Evolutionary conservation across 2,113 vertebrate species (phyloP).

Genomic region (Silurus asotus): DNA sequence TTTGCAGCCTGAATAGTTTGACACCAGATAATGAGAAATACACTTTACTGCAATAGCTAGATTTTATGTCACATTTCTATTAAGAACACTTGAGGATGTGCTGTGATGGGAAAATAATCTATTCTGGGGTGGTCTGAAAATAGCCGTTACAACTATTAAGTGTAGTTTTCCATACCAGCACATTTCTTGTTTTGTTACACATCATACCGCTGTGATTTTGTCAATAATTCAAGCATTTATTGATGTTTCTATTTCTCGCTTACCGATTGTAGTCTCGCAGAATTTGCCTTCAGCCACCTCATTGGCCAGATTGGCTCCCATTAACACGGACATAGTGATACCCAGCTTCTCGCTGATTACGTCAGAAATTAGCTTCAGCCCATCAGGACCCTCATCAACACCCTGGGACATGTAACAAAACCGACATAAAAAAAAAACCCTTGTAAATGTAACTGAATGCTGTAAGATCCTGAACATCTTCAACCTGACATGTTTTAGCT

Average conservation of each 20-base stretch:
- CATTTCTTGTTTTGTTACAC: neutral
- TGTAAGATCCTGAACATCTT: neutral
- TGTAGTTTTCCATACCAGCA: neutral
- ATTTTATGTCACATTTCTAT: too few relatives aligned
- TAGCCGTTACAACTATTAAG: neutral
- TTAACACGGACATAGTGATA: conserved; percentile 87
- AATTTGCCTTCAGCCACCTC: conserved; percentile 97
- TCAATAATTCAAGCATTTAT: neutral
- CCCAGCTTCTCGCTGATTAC: conserved; percentile 85
- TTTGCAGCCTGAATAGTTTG: conserved; percentile 79
- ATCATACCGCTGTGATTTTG: neutral
- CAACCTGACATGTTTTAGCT: neutral
- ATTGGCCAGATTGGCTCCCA: conserved; percentile 95
- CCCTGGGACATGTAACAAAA: conserved; percentile 73
- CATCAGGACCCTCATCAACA: conserved; percentile 87
- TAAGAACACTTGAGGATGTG: neutral
- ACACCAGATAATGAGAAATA: neutral
- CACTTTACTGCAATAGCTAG: neutral
- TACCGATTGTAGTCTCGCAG: conserved; percentile 97
- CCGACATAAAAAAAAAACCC: neutral
- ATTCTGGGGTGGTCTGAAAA: neutral
- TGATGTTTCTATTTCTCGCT: neutral
- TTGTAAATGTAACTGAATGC: neutral
- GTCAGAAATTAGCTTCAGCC: conserved; percentile 93
- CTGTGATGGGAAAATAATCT: neutral